Base-by-base conservation (phyloP, 2,888 invertebrate genomes). In the Silvanus unidentatus region DNA sequence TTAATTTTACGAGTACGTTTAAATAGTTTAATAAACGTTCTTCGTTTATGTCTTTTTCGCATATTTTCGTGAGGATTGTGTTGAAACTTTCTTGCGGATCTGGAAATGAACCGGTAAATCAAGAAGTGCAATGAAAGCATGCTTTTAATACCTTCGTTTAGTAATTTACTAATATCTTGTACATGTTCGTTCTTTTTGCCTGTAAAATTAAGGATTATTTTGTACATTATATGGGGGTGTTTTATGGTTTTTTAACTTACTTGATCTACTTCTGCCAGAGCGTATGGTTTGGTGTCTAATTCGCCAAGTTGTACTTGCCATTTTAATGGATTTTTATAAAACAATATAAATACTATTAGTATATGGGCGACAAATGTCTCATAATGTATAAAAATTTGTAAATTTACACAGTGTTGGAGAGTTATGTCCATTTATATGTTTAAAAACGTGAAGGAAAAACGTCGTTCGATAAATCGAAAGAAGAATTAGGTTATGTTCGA, bases 1-100 rank as follows among this genome's bases (percentile, higher is more conserved):
- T 74, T 54, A 94, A 77, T 65, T 89, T 88, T 44, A 91, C 89
- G 73, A 94, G 83, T 49, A 84, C 86, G 77, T 94, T 95, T 62
- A 95, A 79, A 71, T 91, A 88, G 55, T 86, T 88, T 57, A 94
- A 76, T 68, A 88, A 85, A 67, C 84, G 85, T 50, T 80, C 82
- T 71, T 89, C 90, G 48, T 84, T 80, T 48, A 84, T 77, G 46
- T 78, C 78, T 53, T 75, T 73, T 64, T 77, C 79, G 65, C 81
- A 81, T 47, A 84, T 72, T 56, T 77, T 79, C 59, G 74, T 73
- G 60, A 82, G 75, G 47, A 84, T 79, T 61, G 81, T 80, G 60
- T 74, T 77, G 49, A 81, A 77, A 73, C 80, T 83, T 66, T 80
- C 79, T 62, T 77, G 75, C 27, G 80, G 75, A 56, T 69, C 71